Evolutionary conservation across 2,888 invertebrate genomes (phyloP), one percentile per base, ranked within the genome.

Genomic region (Dryobotodes eremita): DNA sequence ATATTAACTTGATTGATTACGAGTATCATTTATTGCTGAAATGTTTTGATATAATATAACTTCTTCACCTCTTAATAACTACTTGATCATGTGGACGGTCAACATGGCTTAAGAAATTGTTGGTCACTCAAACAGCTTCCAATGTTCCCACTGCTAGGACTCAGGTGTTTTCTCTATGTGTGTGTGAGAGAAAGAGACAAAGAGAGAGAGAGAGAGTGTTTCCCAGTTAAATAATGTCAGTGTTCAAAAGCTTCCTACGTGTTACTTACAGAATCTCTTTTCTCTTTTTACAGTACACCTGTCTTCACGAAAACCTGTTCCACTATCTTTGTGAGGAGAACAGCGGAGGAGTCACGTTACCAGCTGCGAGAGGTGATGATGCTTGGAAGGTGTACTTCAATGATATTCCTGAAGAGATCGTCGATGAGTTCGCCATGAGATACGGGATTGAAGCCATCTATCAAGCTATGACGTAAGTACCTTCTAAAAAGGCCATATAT

Each of bases 331-430:
- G 99, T 95, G 99, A 99, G 93, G 98, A 98, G 90, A 98, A 99
- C 91, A 98, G 98, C 42, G 99, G 99, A 55, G 98, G 99, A 89
- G 99, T 99, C 79, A 99, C 98, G 84, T 96, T 99, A 79, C 99
- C 99, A 1, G 98, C 98, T 85, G 99, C 99, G 42, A 98, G 99
- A 94, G 99, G 99, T 64, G 99, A 99, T 91, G 99, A 99, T 91
- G 99, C 99, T 0, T 99, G 99, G 99, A 99, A 99, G 95, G 98
- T 99, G 50, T 99, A 99, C 97, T 99, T 99, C 96, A 99, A 99
- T 92, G 99, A 99, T 90, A 98, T 99, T 64, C 99, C 99, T 2
- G 99, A 99, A 93, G 99, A 99, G 94, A 99, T 99, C 73, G 99
- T 99, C 1, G 99, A 99, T 93, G 99, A 99, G 95, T 99, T 99